These are phyloP conservation scores for Varecia variegata DNA, from an alignment of 2,797 vertebrate genomes.

Conservation along the genomic window DNA sequence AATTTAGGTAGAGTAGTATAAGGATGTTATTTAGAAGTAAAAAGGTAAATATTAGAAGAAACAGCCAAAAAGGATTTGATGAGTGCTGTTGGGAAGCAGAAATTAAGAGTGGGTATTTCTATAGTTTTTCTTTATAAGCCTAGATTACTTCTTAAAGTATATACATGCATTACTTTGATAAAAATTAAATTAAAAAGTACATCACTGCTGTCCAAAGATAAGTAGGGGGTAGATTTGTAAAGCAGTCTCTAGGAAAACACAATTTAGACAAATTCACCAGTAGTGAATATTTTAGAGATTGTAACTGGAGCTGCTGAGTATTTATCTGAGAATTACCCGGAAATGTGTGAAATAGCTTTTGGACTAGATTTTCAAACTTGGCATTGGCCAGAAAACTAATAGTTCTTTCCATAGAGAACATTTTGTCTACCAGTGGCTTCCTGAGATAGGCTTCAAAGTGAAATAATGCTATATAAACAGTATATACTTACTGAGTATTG, in stretches of 20 bases:
- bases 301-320: background rate
- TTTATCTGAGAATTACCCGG: background rate
- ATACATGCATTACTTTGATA: background rate
- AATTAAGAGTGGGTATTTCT: background rate
- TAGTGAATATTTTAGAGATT: background rate
- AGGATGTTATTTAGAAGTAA: constrained; percentile 2
- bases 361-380: constrained; percentile 16
- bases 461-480: background rate
- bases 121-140: background rate
- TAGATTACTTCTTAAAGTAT: background rate
- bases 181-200: background rate
- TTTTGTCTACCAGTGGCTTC: background rate
- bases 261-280: background rate
- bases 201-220: background rate
- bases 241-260: background rate
- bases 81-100: background rate
- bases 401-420: background rate
- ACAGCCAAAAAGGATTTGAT: background rate
- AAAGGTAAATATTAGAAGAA: background rate
- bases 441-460: background rate
- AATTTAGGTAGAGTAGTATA: background rate
- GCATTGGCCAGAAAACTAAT: background rate
- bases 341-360: constrained; percentile 1
- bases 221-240: background rate
- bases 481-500: background rate